Percentiles rank a stretch among this genome's conserved stretches.
Evolutionary conservation across 2,113 vertebrate species (phyloP).

Genomic region (Toxotes jaculatrix): DNA sequence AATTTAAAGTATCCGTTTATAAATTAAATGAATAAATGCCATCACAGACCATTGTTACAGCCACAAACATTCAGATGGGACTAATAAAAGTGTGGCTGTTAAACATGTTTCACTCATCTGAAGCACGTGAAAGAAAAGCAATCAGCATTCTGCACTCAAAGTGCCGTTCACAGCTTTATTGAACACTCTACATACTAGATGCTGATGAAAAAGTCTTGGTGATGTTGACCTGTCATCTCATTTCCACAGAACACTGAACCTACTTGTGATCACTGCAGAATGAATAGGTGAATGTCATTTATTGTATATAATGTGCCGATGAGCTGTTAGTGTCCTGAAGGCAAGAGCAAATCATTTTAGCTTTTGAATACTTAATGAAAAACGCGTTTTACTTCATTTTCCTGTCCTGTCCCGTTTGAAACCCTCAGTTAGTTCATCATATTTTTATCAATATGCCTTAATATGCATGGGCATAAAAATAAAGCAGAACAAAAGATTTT

Average conservation of each 20-base stretch:
- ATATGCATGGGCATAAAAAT: constrained; percentile 4
- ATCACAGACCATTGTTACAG: background rate
- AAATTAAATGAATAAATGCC: background rate
- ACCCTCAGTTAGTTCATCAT: background rate
- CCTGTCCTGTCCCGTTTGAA: background rate
- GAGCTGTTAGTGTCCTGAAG: constrained; percentile 24
- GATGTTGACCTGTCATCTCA: constrained; percentile 7
- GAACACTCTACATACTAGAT: constrained; percentile 54
- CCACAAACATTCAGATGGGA: background rate
- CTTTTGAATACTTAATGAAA: background rate
- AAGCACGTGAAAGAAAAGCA: constrained; percentile 7
- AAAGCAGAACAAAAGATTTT: constrained; percentile 32
- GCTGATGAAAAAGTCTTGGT: constrained; percentile 52
- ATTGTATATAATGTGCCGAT: background rate
- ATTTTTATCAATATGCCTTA: background rate
- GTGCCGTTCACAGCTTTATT: constrained; percentile 73
- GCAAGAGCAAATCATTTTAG: background rate
- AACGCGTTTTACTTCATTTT: background rate
- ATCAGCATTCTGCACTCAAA: constrained; percentile 27
- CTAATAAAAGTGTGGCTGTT: background rate
- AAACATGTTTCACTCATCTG: background rate
- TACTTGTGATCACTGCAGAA: constrained; percentile 35
- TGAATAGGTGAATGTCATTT: constrained; percentile 1
- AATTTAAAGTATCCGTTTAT: background rate
- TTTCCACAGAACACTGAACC: constrained; percentile 39